These are phyloP conservation scores for Vespertilio murinus DNA, from an alignment of 2,797 vertebrate species.

Conservation along the genomic window DNA sequence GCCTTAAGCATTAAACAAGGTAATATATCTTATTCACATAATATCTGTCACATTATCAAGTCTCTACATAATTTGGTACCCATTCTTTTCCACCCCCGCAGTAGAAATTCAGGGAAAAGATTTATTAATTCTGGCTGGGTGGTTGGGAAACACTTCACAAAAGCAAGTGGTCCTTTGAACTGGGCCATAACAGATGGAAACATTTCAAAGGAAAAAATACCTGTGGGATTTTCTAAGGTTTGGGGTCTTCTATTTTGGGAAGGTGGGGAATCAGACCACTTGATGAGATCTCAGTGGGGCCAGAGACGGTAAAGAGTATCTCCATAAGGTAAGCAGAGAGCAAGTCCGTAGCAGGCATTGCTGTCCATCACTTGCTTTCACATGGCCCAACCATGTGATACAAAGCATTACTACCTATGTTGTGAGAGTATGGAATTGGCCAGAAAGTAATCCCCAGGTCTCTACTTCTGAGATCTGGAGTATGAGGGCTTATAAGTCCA, in stretches of 20 bases:
- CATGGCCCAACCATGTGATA: too few species aligned
- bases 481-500: neutral
- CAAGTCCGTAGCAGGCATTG: neutral
- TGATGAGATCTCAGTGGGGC: neutral
- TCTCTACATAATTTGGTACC: neutral
- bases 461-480: neutral
- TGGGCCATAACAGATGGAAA: neutral
- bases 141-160: neutral
- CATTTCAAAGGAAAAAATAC: neutral
- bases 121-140: neutral
- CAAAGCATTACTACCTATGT: neutral
- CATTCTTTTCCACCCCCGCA: neutral
- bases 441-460: neutral
- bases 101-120: neutral
- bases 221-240: neutral
- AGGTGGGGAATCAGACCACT: neutral
- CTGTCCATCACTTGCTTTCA: neutral
- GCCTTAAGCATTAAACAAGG: neutral
- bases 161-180: neutral
- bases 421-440: neutral
- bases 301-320: too few species aligned
- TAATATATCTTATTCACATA: neutral
- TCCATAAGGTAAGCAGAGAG: neutral
- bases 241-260: neutral
- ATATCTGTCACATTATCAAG: neutral